Evolutionary conservation across 2,113 vertebrate species (phyloP).

Genomic region (Psammodynastes pulverulentus): DNA sequence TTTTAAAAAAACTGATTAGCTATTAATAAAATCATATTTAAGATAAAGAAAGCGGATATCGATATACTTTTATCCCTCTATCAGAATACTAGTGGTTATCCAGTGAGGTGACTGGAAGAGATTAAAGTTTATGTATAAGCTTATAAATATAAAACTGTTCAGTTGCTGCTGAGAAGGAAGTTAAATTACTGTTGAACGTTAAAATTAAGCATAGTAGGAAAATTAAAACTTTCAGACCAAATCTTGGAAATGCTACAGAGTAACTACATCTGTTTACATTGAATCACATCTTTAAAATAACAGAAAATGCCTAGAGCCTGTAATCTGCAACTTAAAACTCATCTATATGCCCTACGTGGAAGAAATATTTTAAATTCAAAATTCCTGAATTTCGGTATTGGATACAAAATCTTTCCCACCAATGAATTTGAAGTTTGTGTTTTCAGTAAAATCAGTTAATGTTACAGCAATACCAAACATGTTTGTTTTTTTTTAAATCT

Average conservation of each 20-base stretch:
- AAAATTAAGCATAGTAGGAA: not conserved
- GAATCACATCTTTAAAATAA: slow-evolving; percentile 8
- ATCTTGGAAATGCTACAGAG: slow-evolving; percentile 4
- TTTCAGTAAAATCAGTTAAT: slow-evolving; percentile 44
- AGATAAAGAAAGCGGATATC: not conserved
- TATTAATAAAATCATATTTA: not conserved
- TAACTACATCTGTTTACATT: slow-evolving; percentile 24
- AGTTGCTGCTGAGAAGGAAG: not conserved
- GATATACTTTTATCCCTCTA: not conserved
- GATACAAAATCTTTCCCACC: slow-evolving; percentile 31
- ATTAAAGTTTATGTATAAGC: not conserved
- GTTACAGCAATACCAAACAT: slow-evolving; percentile 27
- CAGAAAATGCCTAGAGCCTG: not conserved
- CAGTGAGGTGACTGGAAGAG: not conserved
- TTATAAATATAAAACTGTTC: not conserved
- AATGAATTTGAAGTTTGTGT: slow-evolving; percentile 14
- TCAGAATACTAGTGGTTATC: not conserved
- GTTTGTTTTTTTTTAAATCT: slow-evolving; percentile 5
- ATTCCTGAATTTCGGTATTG: slow-evolving; percentile 27
- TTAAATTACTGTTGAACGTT: not conserved
- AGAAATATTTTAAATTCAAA: not conserved
- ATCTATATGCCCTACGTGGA: not conserved
- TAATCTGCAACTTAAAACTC: not conserved
- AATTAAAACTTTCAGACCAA: slow-evolving; percentile 4
- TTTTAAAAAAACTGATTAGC: not conserved